Evolutionary conservation across 2,113 vertebrate species (phyloP).

Genomic region (Rafetus swinhoei): DNA sequence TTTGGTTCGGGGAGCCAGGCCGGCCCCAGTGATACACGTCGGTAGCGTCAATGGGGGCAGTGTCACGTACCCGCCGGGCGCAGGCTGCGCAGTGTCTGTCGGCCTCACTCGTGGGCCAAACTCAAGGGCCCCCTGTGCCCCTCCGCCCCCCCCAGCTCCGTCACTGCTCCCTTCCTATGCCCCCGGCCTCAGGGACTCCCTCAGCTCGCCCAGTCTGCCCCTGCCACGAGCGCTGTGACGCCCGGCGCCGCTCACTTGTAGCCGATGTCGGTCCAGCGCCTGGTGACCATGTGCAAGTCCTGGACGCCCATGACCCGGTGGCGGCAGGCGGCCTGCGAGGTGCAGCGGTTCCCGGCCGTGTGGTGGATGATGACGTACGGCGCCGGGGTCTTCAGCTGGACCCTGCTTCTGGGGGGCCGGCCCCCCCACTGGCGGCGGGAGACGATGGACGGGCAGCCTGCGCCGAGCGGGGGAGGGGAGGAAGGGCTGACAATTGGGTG

Average conservation of each 20-base stretch:
- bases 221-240: background rate
- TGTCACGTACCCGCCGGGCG: too few relatives aligned
- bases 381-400: background rate
- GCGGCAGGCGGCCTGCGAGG: background rate
- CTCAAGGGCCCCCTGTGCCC: too few relatives aligned
- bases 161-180: too few relatives aligned
- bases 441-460: background rate
- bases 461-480: background rate
- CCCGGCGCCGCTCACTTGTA: conserved; percentile 43
- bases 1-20: too few relatives aligned
- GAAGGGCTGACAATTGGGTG: too few relatives aligned
- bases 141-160: too few relatives aligned
- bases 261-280: conserved; percentile 34
- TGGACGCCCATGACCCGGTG: background rate
- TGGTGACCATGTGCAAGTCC: background rate
- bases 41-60: too few relatives aligned
- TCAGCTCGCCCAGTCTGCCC: background rate
- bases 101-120: too few relatives aligned
- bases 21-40: too few relatives aligned
- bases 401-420: background rate
- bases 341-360: background rate
- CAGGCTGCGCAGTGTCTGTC: too few relatives aligned
- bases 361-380: conserved; percentile 22
- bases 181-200: background rate
- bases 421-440: background rate